phyloP scores from a whole-genome alignment of 2,113 vertebrate genomes.

The Reinhardtius hippoglossoides region DNA sequence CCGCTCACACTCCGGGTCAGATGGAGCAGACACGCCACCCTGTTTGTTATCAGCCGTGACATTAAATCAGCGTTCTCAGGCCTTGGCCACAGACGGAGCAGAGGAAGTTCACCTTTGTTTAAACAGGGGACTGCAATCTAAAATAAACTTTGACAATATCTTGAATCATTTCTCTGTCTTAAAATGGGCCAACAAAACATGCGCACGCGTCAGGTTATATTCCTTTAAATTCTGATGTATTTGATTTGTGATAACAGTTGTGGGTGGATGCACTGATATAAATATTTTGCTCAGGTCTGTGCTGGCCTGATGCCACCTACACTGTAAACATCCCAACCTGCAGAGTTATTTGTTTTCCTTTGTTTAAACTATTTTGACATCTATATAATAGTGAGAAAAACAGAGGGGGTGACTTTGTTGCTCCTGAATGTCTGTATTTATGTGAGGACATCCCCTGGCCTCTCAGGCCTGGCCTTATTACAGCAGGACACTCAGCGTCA shows the following conservation, averaged over 20 bases:
- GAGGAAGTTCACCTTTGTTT: constrained; percentile 69
- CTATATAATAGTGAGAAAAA: constrained; percentile 82
- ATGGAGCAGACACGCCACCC: constrained; percentile 44
- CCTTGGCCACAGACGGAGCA: constrained; percentile 5
- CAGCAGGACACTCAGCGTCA: constrained; percentile 21
- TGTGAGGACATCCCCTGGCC: constrained; percentile 76
- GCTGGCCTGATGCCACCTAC: constrained; percentile 74
- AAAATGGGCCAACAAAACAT: constrained; percentile 27
- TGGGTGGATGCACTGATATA: constrained; percentile 58
- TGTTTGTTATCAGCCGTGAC: constrained; percentile 63
- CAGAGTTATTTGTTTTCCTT: constrained; percentile 81
- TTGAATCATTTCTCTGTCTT: constrained; percentile 19
- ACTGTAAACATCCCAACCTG: constrained; percentile 83
- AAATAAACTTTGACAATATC: constrained; percentile 64
- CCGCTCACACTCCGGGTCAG: constrained; percentile 33
- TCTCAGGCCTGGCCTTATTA: constrained; percentile 57
- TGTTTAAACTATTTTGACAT: constrained; percentile 84
- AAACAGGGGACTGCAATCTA: constrained; percentile 36
- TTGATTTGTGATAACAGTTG: constrained; percentile 24
- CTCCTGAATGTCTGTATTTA: constrained; percentile 80
- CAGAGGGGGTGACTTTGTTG: constrained; percentile 67
- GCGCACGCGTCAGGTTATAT: not conserved
- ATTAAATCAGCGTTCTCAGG: constrained; percentile 54
- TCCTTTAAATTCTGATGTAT: constrained; percentile 16
- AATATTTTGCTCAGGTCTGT: constrained; percentile 69